phyloP scores from a whole-genome alignment of 2,888 invertebrate genomes.

The Tiliacea citrago region DNA sequence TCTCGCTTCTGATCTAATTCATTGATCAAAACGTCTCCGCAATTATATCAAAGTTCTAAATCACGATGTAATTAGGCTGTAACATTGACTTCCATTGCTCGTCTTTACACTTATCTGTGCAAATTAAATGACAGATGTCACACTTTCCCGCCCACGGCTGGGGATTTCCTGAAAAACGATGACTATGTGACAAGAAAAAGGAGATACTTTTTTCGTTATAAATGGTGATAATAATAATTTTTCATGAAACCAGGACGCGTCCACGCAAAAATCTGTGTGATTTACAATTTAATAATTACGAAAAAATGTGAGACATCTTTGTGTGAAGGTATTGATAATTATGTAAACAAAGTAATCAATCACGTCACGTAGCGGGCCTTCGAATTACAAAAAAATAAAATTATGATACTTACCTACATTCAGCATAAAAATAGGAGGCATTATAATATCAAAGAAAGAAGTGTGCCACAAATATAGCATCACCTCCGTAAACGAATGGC shows the following conservation, averaged over 20 bases:
- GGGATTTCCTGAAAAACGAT: constrained; percentile 31
- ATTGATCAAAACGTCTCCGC: constrained; percentile 51
- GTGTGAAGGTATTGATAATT: background rate
- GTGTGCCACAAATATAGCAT: constrained; percentile 31
- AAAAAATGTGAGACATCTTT: background rate
- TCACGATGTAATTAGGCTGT: constrained; percentile 34
- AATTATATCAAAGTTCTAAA: constrained; percentile 44
- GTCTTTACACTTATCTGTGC: constrained; percentile 32
- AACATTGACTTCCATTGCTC: constrained; percentile 38
- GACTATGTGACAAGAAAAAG: constrained; percentile 30
- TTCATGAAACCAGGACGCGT: constrained; percentile 1
- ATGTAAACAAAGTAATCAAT: constrained; percentile 5
- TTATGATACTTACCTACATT: constrained; percentile 1
- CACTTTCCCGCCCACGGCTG: constrained; percentile 35
- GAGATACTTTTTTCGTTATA: background rate
- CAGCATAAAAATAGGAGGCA: background rate
- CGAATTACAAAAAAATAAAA: background rate
- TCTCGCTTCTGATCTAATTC: constrained; percentile 60
- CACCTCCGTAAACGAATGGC: constrained; percentile 39
- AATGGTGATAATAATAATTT: constrained; percentile 13
- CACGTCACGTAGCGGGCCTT: background rate
- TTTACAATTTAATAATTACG: constrained; percentile 14
- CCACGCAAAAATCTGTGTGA: background rate
- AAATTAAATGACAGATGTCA: constrained; percentile 40
- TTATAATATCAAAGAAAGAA: constrained; percentile 25